Base-by-base conservation (phyloP, 2,797 vertebrate species). In the Neomorphus geoffroyi region DNA sequence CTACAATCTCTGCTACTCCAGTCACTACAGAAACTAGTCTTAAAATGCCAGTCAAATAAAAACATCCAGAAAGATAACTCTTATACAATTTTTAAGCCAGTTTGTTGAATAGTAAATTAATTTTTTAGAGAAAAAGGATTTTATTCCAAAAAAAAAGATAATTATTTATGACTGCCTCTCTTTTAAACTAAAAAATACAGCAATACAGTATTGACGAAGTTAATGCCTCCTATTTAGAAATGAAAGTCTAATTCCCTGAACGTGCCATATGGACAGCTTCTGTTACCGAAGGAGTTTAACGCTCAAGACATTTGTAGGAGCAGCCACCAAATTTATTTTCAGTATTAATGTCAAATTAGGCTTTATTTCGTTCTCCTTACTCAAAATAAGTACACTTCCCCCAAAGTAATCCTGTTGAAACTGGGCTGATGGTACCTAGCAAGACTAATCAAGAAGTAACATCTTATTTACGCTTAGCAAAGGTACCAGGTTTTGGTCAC, bases 1-100 rank as follows among this genome's bases (percentile, higher is more conserved):
- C 18, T 88, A 89, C 41, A 39, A 11, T 64, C 45, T 54, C 32
- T 80, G 28, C 27, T 73, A 80, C 37, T 75, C 66, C 13, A 62
- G 16, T 73, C 35, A 64, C 50, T 86, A 48, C 1, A 86, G 75
- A 90, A 95, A 88, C 1, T 2, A 86, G 13, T 39, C 43, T 77
- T 92, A 81, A 90, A 93, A 81, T 69, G 35, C 61, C 48, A 78
- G 41, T 81, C 81, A 87, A 86, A 94, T 88, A 88, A 95, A 69
- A 56, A 65, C 27, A 43, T 57, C 67, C 17, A 72, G 89, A 92
- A 93, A 71, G 16, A 86, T 16, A 39, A 91, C 70, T 24, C 7
- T 53, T 85, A 61, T 15, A 71, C 18, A 75, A 32, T 62, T 83
- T 80, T 89, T 81, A n/a, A 94, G 45, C 60, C n/a, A 65, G 33